A percentile compares a stretch with the other conserved stretches of the same genome.
These are phyloP conservation scores for Phalacrocorax carbo DNA, from an alignment of 2,113 vertebrate genomes.

Conservation along the genomic window DNA sequence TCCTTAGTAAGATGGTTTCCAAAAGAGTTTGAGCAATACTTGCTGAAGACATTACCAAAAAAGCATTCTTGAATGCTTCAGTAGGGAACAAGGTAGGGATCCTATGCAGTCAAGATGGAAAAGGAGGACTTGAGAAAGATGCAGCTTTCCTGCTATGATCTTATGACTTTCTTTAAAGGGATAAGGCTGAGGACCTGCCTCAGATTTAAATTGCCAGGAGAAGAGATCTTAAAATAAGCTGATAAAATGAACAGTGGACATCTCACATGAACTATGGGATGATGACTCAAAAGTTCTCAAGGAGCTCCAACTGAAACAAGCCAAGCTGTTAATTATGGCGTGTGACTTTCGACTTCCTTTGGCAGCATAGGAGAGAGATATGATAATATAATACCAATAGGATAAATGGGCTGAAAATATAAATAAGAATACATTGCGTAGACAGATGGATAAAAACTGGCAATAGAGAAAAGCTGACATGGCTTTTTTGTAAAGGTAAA, in stretches of 20 bases:
- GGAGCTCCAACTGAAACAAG: background rate
- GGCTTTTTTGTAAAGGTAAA: background rate
- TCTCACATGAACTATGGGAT: background rate
- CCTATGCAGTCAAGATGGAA: background rate
- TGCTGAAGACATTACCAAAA: background rate
- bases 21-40: background rate
- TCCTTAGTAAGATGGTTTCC: background rate
- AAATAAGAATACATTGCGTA: background rate
- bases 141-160: background rate
- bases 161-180: background rate
- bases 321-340: background rate
- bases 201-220: background rate
- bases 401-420: background rate
- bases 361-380: background rate
- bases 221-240: background rate
- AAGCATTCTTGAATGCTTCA: background rate
- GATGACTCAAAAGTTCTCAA: background rate
- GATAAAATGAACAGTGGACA: background rate
- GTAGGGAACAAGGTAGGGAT: background rate
- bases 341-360: fast-evolving
- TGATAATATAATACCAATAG: background rate
- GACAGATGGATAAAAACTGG: background rate
- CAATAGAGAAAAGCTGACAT: background rate
- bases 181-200: background rate
- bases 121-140: background rate